Base-by-base conservation (phyloP, 2,797 vertebrate species). In the Champsocephalus esox region DNA sequence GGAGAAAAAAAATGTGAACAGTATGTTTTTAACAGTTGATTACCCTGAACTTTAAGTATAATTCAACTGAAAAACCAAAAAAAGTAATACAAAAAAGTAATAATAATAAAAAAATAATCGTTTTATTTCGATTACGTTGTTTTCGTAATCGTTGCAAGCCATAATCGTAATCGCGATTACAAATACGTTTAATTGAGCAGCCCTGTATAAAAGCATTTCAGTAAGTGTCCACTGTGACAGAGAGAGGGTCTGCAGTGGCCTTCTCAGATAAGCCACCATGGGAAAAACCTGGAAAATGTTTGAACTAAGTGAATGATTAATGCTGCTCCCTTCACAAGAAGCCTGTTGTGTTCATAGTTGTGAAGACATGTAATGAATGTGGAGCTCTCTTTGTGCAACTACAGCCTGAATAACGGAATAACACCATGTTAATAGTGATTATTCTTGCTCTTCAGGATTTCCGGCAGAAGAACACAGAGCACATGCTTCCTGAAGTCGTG, bases 401-500 rank as follows among this genome's bases (percentile, higher is more conserved):
- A 6, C 3, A 21, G 38, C 4, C 6, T 28, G 19, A 52, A 41
- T 21, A n/a, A 68, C 68, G 43, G 5, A 10, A 44, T 2, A 38
- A 32, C 56, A 24, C 1, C 48, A 5, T 65, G 50, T 12, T 63
- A 12, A 61, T 69, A 11, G 2, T 55, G 9, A 1, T 50, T 72
- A 3, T 54, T 11, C 3, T 77, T 43, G 4, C 45, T 56, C 46
- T 58, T 58, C 57, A 99, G 98, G 97, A 96, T 86, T 99, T 99
- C 86, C 92, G 91, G 48, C 95, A 96, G 92, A 99, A 98, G 75
- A 99, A 99, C 86, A 96, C 95, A 9, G 98, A 98, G 83, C 96
- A 96, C 93, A 97, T 99, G 96, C 94, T 96, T 12, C 96, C 97
- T 0, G 97, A 98, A 67, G 97, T 98, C 0, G 93, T 98, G 9